These are phyloP conservation scores for Sarcophaga caerulescens DNA, from an alignment of 2,888 invertebrate genomes.

Conservation along the genomic window DNA sequence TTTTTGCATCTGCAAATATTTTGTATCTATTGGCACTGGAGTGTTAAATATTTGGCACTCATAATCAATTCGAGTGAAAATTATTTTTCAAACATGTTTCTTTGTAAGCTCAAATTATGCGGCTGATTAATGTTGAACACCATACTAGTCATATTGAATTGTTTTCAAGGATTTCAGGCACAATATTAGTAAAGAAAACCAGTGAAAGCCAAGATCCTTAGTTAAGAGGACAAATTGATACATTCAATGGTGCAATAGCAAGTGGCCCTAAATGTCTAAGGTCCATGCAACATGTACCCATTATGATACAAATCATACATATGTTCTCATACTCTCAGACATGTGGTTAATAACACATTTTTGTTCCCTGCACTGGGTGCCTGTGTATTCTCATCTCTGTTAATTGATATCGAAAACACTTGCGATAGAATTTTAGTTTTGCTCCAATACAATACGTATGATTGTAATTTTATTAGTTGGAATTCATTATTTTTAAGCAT, in stretches of 20 bases:
- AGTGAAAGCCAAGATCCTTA: too few species aligned
- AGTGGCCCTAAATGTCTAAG: too few species aligned
- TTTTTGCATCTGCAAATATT: neutral
- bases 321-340: too few species aligned
- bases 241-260: too few species aligned
- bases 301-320: too few species aligned
- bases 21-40: neutral
- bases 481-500: slow-evolving; percentile 54
- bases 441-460: neutral
- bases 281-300: too few species aligned
- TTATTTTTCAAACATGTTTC: neutral
- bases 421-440: neutral
- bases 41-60: slow-evolving; percentile 21
- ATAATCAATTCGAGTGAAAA: neutral
- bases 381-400: neutral
- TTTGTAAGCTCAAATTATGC: neutral
- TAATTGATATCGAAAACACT: neutral
- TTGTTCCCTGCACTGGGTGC: neutral
- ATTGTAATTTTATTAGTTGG: slow-evolving; percentile 51
- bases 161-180: too few species aligned
- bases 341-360: neutral
- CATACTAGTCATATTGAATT: too few species aligned
- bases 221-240: too few species aligned
- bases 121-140: too few species aligned
- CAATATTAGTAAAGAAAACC: too few species aligned